A percentile compares a stretch with the other conserved stretches of the same genome.
phyloP scores from a whole-genome alignment of 2,797 vertebrate genomes.

The Pagetopsis macropterus region DNA sequence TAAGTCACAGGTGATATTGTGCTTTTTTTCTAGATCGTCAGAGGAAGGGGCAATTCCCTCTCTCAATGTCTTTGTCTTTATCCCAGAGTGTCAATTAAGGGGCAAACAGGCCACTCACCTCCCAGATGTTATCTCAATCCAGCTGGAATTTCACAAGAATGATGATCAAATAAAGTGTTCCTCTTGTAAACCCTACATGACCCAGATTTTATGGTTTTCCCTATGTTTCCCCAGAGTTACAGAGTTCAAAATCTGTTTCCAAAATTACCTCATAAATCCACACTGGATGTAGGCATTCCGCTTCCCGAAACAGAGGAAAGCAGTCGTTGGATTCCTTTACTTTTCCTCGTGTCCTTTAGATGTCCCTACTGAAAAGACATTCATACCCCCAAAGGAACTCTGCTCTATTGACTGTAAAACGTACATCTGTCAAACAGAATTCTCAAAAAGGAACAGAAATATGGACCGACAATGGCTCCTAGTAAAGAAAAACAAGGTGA shows the following conservation, averaged over 20 bases:
- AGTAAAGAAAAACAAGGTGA: slow-evolving; percentile 14
- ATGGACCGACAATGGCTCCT: slow-evolving; percentile 32
- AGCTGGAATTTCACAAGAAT: slow-evolving; percentile 32
- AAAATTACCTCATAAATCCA: slow-evolving; percentile 48
- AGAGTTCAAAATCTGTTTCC: slow-evolving; percentile 53
- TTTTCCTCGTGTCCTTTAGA: slow-evolving; percentile 48
- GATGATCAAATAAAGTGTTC: neutral
- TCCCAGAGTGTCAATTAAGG: slow-evolving; percentile 40
- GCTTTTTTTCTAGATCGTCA: slow-evolving; percentile 75
- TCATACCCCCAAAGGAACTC: slow-evolving; percentile 36
- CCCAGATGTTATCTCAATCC: slow-evolving; percentile 55
- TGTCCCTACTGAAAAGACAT: slow-evolving; percentile 38
- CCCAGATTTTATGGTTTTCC: slow-evolving; percentile 37
- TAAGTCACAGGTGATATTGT: slow-evolving; percentile 81
- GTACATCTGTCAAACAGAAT: slow-evolving; percentile 26
- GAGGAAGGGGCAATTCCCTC: slow-evolving; percentile 33
- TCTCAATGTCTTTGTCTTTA: slow-evolving; percentile 11
- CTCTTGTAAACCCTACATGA: slow-evolving; percentile 42
- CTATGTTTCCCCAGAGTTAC: slow-evolving; percentile 45
- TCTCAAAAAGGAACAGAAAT: slow-evolving; percentile 15
- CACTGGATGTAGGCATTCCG: slow-evolving; percentile 17
- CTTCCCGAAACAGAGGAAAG: slow-evolving; percentile 41
- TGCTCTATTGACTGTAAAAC: slow-evolving; percentile 19
- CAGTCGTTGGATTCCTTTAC: neutral
- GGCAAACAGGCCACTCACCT: slow-evolving; percentile 20